Base-by-base conservation (phyloP, 2,797 vertebrate genomes). In the Mycteria americana region DNA sequence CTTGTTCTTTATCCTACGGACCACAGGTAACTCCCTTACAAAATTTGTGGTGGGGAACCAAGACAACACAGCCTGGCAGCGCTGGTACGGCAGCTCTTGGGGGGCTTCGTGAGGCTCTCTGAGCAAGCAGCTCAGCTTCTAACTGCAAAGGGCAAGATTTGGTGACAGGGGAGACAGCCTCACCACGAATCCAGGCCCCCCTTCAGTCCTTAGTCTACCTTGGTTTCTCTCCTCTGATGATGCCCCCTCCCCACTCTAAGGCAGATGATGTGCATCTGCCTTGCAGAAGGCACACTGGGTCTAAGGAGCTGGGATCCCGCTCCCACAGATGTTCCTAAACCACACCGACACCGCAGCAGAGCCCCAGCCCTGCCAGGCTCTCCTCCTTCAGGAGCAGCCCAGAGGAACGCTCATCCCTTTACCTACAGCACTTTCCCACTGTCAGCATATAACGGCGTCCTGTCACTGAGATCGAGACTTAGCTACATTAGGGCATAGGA, bases 391-490 rank as follows among this genome's bases (percentile, higher is more conserved):
- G 63, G 23, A 54, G 50, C 69, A 63, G 30, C n/a, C 45, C 65
- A 57, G 41, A 50, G 70, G 62, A 78, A 39, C 1, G 5, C 27
- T 72, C 45, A 33, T 17, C 25, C 54, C 68, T 48, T 48, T 19
- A 65, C 51, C 57, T 22, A 35, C 59, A 28, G 54, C n/a, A 23
- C 68, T 18, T n/a, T 56, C 43, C 63, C 43, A 9, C 27, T 35
- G 11, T 4, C 64, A 76, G 18, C 8, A 1, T 6, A 0, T 4
- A 33, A 75, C 14, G 4, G 7, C 2, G 2, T 41, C 63, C 48
- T 54, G 33, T 45, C 74, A 33, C 50, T 14, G 33, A 79, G 31
- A 37, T 7, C 4, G 7, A 41, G 27, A 21, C 13, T 43, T 8
- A 16, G 16, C 43, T 59, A 23, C 45, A 1, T 4, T 1, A 46